Evolutionary conservation across 2,113 vertebrate species (phyloP).

Genomic region (Mustelus asterias): DNA sequence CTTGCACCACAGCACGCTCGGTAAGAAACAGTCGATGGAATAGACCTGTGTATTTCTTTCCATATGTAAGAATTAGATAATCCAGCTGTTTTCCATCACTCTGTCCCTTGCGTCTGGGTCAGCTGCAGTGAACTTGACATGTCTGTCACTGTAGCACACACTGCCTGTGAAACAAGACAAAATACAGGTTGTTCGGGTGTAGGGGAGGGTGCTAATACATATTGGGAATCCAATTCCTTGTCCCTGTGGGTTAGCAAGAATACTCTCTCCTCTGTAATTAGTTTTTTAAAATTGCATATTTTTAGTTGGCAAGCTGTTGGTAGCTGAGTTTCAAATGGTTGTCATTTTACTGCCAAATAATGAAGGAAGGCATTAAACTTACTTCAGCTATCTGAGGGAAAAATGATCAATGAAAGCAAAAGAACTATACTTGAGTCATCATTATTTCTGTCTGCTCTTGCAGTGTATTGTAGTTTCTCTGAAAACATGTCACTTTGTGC

Average conservation of each 20-base stretch:
- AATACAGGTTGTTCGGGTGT: background rate
- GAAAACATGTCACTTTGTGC: background rate
- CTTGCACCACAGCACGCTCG: background rate
- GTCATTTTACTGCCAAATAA: background rate
- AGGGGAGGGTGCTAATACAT: background rate
- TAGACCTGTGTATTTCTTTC: background rate
- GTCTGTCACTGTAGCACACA: background rate
- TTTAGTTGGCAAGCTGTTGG: background rate
- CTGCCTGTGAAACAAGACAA: background rate
- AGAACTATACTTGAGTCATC: background rate
- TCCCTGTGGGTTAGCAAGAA: background rate
- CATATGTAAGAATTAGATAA: background rate
- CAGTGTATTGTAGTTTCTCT: background rate
- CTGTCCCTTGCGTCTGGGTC: background rate
- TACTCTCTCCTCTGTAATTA: background rate
- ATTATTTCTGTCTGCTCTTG: background rate
- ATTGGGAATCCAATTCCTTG: background rate
- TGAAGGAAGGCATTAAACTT: background rate
- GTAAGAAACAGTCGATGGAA: background rate
- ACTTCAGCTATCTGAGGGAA: background rate
- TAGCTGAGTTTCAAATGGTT: background rate
- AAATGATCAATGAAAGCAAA: background rate
- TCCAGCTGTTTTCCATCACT: background rate
- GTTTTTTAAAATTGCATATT: background rate
- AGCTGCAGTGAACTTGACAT: background rate